These are phyloP conservation scores for Shinisaurus crocodilurus DNA, from an alignment of 2,113 vertebrate species.

Conservation along the genomic window DNA sequence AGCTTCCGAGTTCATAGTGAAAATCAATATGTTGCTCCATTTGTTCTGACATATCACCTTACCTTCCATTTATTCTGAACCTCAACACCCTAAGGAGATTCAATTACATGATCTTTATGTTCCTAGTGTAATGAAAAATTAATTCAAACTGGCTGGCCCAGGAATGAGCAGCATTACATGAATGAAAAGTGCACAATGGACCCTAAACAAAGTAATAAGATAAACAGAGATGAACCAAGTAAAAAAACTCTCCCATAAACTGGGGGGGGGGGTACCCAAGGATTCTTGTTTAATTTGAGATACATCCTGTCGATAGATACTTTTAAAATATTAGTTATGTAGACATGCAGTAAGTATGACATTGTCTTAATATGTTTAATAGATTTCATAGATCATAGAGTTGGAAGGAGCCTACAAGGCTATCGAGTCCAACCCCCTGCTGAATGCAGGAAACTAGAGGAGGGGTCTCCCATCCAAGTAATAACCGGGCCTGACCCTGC, in stretches of 20 bases:
- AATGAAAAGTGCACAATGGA: conserved; percentile 26
- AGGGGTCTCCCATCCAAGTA: too few species aligned
- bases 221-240: background rate
- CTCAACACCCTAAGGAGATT: conserved; percentile 43
- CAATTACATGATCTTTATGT: conserved; percentile 36
- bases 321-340: background rate
- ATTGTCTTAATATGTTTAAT: background rate
- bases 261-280: background rate
- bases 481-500: too few species aligned
- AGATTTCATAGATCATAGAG: too few species aligned
- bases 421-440: too few species aligned
- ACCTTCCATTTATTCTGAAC: conserved; percentile 50
- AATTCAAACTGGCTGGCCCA: conserved; percentile 35
- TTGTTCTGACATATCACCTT: conserved; percentile 51
- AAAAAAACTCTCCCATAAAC: background rate
- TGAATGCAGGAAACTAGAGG: too few species aligned
- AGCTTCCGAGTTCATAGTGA: conserved; percentile 42
- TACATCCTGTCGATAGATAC: background rate
- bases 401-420: too few species aligned
- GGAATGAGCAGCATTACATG: conserved; percentile 13
- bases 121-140: conserved; percentile 53
- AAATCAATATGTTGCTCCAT: conserved; percentile 60
- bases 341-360: background rate
- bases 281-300: background rate
- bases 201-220: conserved; percentile 19